Base-by-base conservation (phyloP, 2,797 vertebrate species). In the Rhinatrema bivittatum region DNA sequence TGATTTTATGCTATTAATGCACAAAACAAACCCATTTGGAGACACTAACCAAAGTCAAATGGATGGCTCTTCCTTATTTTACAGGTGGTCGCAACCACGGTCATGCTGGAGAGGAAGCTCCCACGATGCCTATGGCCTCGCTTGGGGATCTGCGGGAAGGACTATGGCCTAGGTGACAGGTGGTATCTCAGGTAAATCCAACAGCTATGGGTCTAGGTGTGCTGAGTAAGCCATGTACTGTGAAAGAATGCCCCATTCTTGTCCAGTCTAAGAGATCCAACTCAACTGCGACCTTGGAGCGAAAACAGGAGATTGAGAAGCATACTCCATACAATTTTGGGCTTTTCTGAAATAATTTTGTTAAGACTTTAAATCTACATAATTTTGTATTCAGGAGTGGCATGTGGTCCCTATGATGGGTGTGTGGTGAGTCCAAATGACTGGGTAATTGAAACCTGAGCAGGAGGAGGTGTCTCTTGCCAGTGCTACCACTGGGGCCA, bases 81-180 rank as follows among this genome's bases (percentile, higher is more conserved):
- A 8, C 52, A 97, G 94, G 87, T 99, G 11, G 91, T 96, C 2
- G 93, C 93, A 37, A 97, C 94, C 5, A 99, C 89, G 1, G 63
- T 97, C 50, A 94, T 94, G 91, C 60, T 98, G 40, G 94, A 98
- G 52, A 60, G 88, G 43, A 91, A 90, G 33, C 69, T 97, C 37
- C 93, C 94, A 1, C 85, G 88, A 13, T 85, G 76, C 35, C 76
- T 98, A 26, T 98, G 93, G 91, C 90, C 91, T 39, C 88, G 89
- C 5, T 74, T 94, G 0, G 94, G 94, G 2, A 70, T 91, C 27
- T 90, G 87, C 5, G 94, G 94, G 7, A 52, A 56, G 5, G 69
- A 72, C 5, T 95, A 86, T 0, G 91, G 91, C 7, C 76, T 96
- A 24, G 90, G 80, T 26, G 83, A 98, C 35, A 60, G 69, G 35